These are phyloP conservation scores for Nannospalax galili DNA, from an alignment of 2,113 vertebrate genomes.

Conservation along the genomic window DNA sequence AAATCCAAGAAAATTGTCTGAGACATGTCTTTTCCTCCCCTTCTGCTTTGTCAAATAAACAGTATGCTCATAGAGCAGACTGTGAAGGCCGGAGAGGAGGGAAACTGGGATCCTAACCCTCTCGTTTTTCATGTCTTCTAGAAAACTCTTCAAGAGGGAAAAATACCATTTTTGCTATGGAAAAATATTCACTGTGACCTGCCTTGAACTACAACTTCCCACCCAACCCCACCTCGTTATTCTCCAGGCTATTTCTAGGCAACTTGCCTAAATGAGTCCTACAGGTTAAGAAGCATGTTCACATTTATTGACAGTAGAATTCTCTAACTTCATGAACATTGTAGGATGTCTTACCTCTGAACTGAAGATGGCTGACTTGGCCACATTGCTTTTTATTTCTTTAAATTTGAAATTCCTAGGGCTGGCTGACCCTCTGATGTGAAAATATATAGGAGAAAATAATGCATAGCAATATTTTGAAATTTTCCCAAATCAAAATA, in stretches of 20 bases:
- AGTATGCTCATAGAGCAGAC: accelerated
- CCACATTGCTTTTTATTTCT: neutral
- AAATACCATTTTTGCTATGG: neutral
- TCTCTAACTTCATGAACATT: neutral
- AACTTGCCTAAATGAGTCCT: slow-evolving; percentile 4
- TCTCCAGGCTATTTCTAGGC: neutral
- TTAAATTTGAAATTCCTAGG: neutral
- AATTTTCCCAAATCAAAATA: slow-evolving; percentile 28
- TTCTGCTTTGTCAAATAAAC: neutral
- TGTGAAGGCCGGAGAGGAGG: neutral
- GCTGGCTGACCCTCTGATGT: neutral
- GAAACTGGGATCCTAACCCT: neutral
- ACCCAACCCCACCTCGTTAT: neutral
- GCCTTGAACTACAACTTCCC: neutral
- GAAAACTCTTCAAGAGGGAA: neutral
- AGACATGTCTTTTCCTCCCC: neutral
- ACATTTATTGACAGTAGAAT: neutral
- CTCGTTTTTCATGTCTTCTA: neutral
- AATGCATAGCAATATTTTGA: neutral
- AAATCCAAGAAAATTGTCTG: slow-evolving; percentile 1
- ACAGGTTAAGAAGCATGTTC: neutral
- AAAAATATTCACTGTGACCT: neutral
- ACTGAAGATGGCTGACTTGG: neutral
- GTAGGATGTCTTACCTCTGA: neutral
- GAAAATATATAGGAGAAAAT: neutral